phyloP scores from a whole-genome alignment of 2,797 vertebrate species.

The Melanogrammus aeglefinus region DNA sequence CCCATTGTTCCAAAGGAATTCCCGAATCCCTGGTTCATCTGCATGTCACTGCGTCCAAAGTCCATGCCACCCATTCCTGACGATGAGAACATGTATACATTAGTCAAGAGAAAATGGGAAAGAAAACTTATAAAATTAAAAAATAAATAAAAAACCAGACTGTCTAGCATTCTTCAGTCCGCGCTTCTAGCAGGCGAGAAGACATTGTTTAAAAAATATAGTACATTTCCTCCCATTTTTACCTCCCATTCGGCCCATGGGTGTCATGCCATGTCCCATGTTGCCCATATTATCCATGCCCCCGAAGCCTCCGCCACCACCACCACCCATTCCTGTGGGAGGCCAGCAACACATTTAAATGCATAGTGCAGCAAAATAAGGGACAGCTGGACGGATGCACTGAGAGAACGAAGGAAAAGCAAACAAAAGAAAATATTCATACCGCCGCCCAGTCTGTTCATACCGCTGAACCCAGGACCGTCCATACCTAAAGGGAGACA shows the following conservation, averaged over 20 bases:
- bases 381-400: neutral
- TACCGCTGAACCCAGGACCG: conserved; percentile 83
- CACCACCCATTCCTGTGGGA: conserved; percentile 72
- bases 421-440: neutral
- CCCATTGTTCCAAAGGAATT: conserved; percentile 95
- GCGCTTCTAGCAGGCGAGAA: neutral
- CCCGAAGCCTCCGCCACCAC: conserved; percentile 72
- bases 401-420: neutral
- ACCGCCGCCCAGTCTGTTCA: conserved; percentile 88
- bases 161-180: neutral
- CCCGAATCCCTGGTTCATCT: conserved; percentile 88
- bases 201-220: neutral
- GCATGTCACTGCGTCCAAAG: conserved; percentile 87
- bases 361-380: conserved; percentile 25
- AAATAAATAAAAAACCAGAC: neutral
- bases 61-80: conserved; percentile 92
- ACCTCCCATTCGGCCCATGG: conserved; percentile 91
- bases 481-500: conserved; percentile 79
- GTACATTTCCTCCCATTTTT: conserved; percentile 18
- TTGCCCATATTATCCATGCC: conserved; percentile 91
- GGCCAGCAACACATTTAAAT: neutral
- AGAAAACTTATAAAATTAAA: neutral
- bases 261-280: conserved; percentile 79
- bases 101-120: neutral
- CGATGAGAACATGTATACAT: conserved; percentile 86